Base-by-base conservation (phyloP, 2,113 vertebrate species). In the Addax nasomaculatus region DNA sequence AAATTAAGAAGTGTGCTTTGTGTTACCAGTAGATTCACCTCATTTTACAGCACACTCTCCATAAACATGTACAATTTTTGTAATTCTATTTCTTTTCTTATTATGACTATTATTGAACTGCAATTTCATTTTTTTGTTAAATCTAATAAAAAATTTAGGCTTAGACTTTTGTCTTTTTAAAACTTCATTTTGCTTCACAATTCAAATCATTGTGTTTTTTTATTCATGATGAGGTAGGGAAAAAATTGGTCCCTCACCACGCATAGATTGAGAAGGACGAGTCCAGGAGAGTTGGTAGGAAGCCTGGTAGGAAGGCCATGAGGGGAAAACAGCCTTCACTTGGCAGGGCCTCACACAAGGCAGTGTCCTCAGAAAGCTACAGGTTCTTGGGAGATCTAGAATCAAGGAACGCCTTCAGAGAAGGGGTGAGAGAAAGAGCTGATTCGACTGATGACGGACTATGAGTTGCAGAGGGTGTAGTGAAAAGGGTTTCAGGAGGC, bases 51-150 rank as follows among this genome's bases (percentile, higher is more conserved):
- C 19, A 57, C 9, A 27, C 23, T 58, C 83, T 58, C 55, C 17
- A 88, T 6, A 19, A 94, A 91, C 16, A n/a, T 14, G 39, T 29
- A 55, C 7, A 43, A 29, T 39, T 90, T 80, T 60, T 89, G 8
- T 85, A 73, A 76, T 90, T 76, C 58, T 94, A 60, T 51, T 85
- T 67, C 29, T 87, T 87, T 93, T 57, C 60, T 13, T 81, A 86
- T 76, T 79, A 60, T 60, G 14, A 90, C 80, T 93, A 79, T 51
- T 88, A n/a, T 2, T 57, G 45, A 60, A 79, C 39, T 45, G 15
- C 70, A 89, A 86, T 94, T 62, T 95, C 27, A 93, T 62, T 49
- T 89, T 80, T 89, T 73, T 67, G 47, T 84, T 64, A 78, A 94
- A 45, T 67, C 43, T 85, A 89, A 84, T 78, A 36, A 51, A 93